phyloP scores from a whole-genome alignment of 2,888 invertebrate genomes.

The Choristoneura rosaceana region DNA sequence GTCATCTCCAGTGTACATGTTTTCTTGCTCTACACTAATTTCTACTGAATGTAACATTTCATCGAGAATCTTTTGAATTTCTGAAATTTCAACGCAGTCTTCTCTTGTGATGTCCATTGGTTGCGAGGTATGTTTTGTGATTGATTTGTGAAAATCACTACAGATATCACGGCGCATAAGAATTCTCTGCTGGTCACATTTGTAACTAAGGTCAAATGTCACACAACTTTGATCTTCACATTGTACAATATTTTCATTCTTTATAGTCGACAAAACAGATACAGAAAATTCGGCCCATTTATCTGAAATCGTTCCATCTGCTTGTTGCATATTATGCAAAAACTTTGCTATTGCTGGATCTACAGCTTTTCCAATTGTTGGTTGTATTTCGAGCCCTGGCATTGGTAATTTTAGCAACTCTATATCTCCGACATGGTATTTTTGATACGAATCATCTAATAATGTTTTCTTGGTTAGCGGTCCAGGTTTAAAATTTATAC shows the following conservation, averaged over 20 bases:
- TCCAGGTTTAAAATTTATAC: slow-evolving; percentile 83
- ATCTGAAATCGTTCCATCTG: slow-evolving; percentile 71
- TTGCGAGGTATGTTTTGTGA: not conserved
- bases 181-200: slow-evolving; percentile 84
- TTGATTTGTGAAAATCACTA: slow-evolving; percentile 35
- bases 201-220: slow-evolving; percentile 85
- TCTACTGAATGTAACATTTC: slow-evolving; percentile 87
- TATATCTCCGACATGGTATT: slow-evolving; percentile 73
- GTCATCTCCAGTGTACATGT: slow-evolving; percentile 66
- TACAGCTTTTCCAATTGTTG: slow-evolving; percentile 76
- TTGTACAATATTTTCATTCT: slow-evolving; percentile 54
- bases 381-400: slow-evolving; percentile 76
- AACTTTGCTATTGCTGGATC: slow-evolving; percentile 73
- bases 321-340: slow-evolving; percentile 67
- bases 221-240: slow-evolving; percentile 63
- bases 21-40: slow-evolving; percentile 85
- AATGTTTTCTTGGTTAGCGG: slow-evolving; percentile 80
- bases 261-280: slow-evolving; percentile 72
- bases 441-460: slow-evolving; percentile 75
- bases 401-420: slow-evolving; percentile 80
- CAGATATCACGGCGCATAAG: slow-evolving; percentile 73
- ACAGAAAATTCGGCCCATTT: slow-evolving; percentile 85
- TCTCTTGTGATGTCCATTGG: not conserved
- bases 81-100: slow-evolving; percentile 47
- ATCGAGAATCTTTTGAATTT: slow-evolving; percentile 74